Base-by-base conservation (phyloP, 2,113 vertebrate genomes). In the Desmodus rotundus region DNA sequence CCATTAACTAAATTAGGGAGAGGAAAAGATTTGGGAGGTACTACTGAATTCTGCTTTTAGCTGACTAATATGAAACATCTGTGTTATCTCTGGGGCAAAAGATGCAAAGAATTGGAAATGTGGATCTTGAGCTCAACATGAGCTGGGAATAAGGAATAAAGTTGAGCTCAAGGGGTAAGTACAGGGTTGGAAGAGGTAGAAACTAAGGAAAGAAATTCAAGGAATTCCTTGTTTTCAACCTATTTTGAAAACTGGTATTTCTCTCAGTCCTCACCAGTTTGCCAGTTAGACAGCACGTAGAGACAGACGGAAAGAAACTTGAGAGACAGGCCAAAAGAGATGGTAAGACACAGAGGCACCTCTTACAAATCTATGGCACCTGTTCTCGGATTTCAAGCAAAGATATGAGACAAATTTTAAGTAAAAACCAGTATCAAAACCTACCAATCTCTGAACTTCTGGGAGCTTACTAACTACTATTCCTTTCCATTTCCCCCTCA, bases 1-100 rank as follows among this genome's bases (percentile, higher is more conserved):
- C 38, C 36, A 58, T 89, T 92, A 85, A 95, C 78, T 93, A 83
- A 77, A 81, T 22, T 36, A 94, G n/a, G 38, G 50, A 77, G 19
- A 70, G n/a, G 14, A 87, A 41, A 73, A 74, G 73, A 47, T 3
- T 3, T 17, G 22, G n/a, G n/a, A 16, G 65, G 31, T 24, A 47
- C 7, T 45, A 41, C 4, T 41, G 26, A 94, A 58, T 50, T 56
- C 47, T 7, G 50, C 58, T 76, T 68, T 84, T 56, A 93, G 72
- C 63, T 94, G 73, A 74, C 19, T 56, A 36, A 50, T 70, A 70
- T 28, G 58, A 93, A 91, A 70, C 50, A 56, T 38, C 56, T 85
- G 45, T 70, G n/a, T 12, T 12, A 28, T 86, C 73, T 94, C 61
- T 61, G 45, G 7, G 36, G 72, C 36, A 43, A 56, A 22, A 43